A percentile compares a stretch with the other conserved stretches of the same genome.
Conservation (phyloP, 1,140 invertebrate genomes). For the Piezodorus guildinii region DNA sequence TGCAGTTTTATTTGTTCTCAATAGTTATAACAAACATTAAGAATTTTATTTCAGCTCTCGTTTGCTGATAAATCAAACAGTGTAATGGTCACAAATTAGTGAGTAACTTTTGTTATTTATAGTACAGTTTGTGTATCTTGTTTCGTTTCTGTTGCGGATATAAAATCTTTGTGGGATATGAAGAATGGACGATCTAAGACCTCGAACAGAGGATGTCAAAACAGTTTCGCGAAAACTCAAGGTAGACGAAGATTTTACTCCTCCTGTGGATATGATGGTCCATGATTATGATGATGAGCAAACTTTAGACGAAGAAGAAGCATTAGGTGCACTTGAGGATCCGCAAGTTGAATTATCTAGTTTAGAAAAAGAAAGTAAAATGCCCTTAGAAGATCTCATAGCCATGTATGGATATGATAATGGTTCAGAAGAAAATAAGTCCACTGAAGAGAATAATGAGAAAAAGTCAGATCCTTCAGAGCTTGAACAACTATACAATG, state of each 20-base stretch:
- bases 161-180: neutral
- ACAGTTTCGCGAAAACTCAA: neutral
- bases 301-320: slow-evolving; percentile 92
- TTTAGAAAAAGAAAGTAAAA: slow-evolving; percentile 63
- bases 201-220: slow-evolving; percentile 2
- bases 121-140: neutral
- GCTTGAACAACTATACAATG: slow-evolving; percentile 41
- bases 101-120: no score
- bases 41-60: no score
- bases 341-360: slow-evolving; percentile 77
- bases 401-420: slow-evolving; percentile 69
- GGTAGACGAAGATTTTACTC: slow-evolving; percentile 50
- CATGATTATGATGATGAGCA: slow-evolving; percentile 95
- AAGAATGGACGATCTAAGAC: slow-evolving; percentile 9
- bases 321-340: slow-evolving; percentile 75
- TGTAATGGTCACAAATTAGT: no score
- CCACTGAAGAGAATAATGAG: slow-evolving; percentile 33
- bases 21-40: no score
- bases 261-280: slow-evolving; percentile 77
- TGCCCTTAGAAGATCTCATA: slow-evolving; percentile 85
- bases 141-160: neutral
- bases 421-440: slow-evolving; percentile 35
- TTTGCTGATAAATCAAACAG: no score
- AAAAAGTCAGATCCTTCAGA: slow-evolving; percentile 37
- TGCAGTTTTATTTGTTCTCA: no score